These are phyloP conservation scores for Triplophysa siluroides DNA, from an alignment of 2,113 vertebrate species.

Conservation along the genomic window DNA sequence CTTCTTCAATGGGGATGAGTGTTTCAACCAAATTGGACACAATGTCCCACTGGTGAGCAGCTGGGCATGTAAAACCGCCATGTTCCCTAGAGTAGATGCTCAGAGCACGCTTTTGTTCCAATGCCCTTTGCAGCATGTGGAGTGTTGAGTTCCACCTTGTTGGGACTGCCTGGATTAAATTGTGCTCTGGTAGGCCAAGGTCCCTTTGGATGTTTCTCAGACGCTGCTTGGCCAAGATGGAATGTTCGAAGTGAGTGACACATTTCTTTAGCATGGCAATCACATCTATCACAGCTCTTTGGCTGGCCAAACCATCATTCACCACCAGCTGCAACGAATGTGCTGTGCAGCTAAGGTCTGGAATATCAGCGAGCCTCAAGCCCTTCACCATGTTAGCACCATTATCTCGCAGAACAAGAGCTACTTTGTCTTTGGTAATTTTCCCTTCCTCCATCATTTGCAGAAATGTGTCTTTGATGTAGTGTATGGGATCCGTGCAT, in stretches of 20 bases:
- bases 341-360: slow-evolving; percentile 32
- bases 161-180: slow-evolving; percentile 24
- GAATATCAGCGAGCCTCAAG: background rate
- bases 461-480: slow-evolving; percentile 27
- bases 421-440: slow-evolving; percentile 2
- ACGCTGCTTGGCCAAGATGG: slow-evolving; percentile 31
- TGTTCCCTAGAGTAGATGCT: slow-evolving; percentile 21
- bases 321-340: slow-evolving; percentile 37
- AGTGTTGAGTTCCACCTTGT: slow-evolving; percentile 36
- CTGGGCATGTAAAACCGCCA: background rate
- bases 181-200: slow-evolving; percentile 29
- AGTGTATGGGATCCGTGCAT: slow-evolving; percentile 41
- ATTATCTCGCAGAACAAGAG: slow-evolving; percentile 36
- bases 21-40: slow-evolving; percentile 22
- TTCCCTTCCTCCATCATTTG: background rate
- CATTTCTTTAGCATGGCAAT: slow-evolving; percentile 18
- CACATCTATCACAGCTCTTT: slow-evolving; percentile 30
- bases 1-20: background rate
- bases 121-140: slow-evolving; percentile 40
- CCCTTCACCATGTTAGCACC: slow-evolving; percentile 39
- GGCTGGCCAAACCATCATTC: slow-evolving; percentile 36
- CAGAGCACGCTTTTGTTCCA: slow-evolving; percentile 17
- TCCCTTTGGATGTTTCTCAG: slow-evolving; percentile 28
- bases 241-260: slow-evolving; percentile 38
- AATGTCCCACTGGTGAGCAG: slow-evolving; percentile 34